These are phyloP conservation scores for Orthosia incerta DNA, from an alignment of 2,888 invertebrate genomes.

Conservation along the genomic window DNA sequence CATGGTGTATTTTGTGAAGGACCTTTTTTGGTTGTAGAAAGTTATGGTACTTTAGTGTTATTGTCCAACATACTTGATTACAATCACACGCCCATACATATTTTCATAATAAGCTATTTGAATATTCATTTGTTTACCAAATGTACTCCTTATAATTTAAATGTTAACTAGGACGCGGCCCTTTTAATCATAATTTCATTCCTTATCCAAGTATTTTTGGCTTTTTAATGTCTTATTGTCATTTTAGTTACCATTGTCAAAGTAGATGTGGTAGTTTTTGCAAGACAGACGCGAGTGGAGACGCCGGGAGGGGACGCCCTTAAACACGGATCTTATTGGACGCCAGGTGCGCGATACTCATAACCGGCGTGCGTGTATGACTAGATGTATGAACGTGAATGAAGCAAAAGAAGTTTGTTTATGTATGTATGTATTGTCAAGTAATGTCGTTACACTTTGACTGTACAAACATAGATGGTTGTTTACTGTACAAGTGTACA, in stretches of 20 bases:
- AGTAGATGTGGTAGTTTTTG: too few species aligned
- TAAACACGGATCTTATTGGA: too few species aligned
- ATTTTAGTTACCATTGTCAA: slow-evolving; percentile 3
- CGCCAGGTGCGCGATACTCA: too few species aligned
- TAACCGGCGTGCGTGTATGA: too few species aligned
- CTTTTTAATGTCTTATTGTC: not conserved
- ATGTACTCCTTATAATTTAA: slow-evolving; percentile 20
- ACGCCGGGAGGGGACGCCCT: too few species aligned
- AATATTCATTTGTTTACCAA: slow-evolving; percentile 37
- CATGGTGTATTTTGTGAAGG: not conserved
- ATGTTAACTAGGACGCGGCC: slow-evolving; percentile 7
- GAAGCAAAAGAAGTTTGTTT: too few species aligned
- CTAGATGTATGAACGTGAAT: too few species aligned
- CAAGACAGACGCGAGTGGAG: too few species aligned
- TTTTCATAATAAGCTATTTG: slow-evolving; percentile 20
- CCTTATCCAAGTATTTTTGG: not conserved
- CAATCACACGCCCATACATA: slow-evolving; percentile 19
- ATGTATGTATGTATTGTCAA: not conserved
- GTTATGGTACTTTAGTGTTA: not conserved
- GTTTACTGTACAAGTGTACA: slow-evolving; percentile 36
- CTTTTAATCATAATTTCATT: slow-evolving; percentile 9
- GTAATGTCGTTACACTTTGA: slow-evolving; percentile 28
- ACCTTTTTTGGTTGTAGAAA: not conserved
- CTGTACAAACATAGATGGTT: slow-evolving; percentile 13
- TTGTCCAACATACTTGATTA: slow-evolving; percentile 4